phyloP scores from a whole-genome alignment of 2,113 vertebrate genomes.

The Pelecanoides urinatrix region DNA sequence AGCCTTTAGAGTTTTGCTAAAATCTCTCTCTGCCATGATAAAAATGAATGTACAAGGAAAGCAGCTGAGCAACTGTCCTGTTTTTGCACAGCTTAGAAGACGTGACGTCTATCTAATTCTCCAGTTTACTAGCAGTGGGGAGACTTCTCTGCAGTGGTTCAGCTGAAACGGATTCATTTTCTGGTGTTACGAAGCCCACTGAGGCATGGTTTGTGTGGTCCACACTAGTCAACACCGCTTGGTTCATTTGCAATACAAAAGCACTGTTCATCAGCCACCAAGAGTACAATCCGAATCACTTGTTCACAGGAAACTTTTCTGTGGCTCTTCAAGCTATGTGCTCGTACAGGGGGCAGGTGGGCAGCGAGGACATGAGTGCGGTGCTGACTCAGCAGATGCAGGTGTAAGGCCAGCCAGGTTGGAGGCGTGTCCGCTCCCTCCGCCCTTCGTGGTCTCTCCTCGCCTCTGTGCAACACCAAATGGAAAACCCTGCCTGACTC shows the following conservation, averaged over 20 bases:
- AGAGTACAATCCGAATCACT: neutral
- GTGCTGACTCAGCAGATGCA: neutral
- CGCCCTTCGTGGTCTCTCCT: neutral
- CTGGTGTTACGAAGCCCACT: neutral
- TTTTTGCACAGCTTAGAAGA: neutral
- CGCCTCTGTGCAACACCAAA: fast-evolving
- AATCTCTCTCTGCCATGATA: neutral
- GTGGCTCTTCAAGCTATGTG: neutral
- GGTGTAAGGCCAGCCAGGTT: neutral
- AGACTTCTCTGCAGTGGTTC: neutral
- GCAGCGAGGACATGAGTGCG: neutral
- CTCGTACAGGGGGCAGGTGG: neutral
- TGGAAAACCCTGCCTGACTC: neutral
- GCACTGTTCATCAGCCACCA: neutral
- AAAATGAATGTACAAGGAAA: neutral
- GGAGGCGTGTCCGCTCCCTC: neutral
- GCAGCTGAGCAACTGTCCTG: neutral
- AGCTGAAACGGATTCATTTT: neutral
- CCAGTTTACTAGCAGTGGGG: neutral
- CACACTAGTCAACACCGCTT: neutral
- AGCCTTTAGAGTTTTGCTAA: neutral
- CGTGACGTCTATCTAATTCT: neutral
- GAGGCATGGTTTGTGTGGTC: neutral
- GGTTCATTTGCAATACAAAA: neutral
- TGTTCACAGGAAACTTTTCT: neutral